Percentiles rank a stretch among this genome's conserved stretches.
These are phyloP conservation scores for Puma concolor DNA, from an alignment of 2,113 vertebrate species.

Conservation along the genomic window DNA sequence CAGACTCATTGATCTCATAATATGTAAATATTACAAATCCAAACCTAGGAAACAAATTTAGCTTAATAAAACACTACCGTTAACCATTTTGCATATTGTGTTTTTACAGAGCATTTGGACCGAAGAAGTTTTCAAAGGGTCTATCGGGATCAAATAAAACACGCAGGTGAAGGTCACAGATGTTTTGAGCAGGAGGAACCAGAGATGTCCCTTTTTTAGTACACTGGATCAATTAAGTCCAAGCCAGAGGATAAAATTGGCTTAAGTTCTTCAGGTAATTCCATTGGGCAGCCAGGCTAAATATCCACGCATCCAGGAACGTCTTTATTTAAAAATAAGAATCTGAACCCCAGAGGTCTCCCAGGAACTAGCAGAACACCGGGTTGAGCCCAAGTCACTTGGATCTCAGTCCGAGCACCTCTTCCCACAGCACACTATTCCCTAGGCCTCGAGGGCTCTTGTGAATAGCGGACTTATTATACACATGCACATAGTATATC, in stretches of 20 bases:
- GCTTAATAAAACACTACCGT: not conserved
- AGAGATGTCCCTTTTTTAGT: not conserved
- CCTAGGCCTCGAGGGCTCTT: no score
- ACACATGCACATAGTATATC: fast-evolving
- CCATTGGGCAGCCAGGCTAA: not conserved
- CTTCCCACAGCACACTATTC: not conserved
- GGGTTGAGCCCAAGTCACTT: not conserved
- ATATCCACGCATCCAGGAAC: not conserved
- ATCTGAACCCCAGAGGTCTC: not conserved
- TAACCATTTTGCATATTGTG: not conserved
- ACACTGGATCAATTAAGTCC: not conserved
- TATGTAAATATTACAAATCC: not conserved
- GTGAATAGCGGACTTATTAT: no score
- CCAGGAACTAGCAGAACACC: not conserved
- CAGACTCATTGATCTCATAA: not conserved
- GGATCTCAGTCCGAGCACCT: not conserved
- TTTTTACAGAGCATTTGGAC: not conserved
- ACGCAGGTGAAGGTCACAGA: not conserved
- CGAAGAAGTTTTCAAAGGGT: not conserved
- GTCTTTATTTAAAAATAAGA: not conserved
- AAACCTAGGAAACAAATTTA: not conserved
- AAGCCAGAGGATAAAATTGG: not conserved
- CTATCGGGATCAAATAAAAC: not conserved
- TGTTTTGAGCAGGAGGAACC: not conserved
- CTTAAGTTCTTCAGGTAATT: not conserved